A percentile compares a stretch with the other conserved stretches of the same genome.
These are phyloP conservation scores for Pelecanus crispus DNA, from an alignment of 2,113 vertebrate species.

Conservation along the genomic window DNA sequence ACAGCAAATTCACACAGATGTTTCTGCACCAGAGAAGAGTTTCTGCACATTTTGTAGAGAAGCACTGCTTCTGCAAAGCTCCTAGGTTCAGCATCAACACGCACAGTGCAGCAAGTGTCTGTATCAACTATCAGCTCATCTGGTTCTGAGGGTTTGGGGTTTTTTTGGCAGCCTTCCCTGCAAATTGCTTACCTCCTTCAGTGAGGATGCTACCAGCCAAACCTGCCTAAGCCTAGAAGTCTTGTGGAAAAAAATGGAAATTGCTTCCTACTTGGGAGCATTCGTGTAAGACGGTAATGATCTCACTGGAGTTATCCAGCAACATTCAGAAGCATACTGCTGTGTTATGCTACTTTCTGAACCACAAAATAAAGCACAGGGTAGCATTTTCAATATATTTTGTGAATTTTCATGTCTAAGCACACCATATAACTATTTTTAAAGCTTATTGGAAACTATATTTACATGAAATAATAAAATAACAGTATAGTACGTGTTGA, in stretches of 20 bases:
- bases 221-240: background rate
- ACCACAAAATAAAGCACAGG: background rate
- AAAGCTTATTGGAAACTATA: constrained; percentile 46
- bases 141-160: background rate
- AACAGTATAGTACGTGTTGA: background rate
- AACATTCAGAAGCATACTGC: background rate
- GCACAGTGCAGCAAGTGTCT: background rate
- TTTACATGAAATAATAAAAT: constrained; percentile 44
- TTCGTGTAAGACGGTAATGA: background rate
- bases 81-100: background rate
- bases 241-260: background rate
- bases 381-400: background rate
- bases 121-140: background rate
- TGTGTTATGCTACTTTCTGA: background rate
- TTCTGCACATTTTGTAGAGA: background rate
- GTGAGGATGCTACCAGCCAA: background rate
- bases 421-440: background rate
- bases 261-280: background rate
- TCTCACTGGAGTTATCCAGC: background rate
- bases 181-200: constrained; percentile 8
- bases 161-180: background rate
- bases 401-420: background rate
- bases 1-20: background rate
- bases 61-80: background rate
- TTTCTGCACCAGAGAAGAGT: background rate